These are phyloP conservation scores for Agrochola lychnidis DNA, from an alignment of 2,888 invertebrate species.

Conservation along the genomic window DNA sequence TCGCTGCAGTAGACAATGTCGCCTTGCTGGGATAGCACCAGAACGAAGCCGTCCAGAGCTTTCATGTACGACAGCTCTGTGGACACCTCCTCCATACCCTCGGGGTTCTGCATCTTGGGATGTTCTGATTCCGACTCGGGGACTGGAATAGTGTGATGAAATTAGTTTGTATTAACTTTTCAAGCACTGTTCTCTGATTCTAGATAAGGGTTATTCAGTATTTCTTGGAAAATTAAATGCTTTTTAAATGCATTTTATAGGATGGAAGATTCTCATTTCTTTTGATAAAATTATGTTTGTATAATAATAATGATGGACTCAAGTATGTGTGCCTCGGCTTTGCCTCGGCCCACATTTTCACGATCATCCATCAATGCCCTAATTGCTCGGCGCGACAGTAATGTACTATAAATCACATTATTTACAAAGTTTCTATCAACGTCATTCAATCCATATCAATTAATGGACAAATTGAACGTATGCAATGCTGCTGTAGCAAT, in stretches of 20 bases:
- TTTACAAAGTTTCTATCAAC: neutral
- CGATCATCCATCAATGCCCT: no score
- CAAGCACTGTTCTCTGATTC: neutral
- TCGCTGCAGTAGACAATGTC: slow-evolving; percentile 98
- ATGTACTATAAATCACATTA: neutral
- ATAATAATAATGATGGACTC: neutral
- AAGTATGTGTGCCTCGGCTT: no score
- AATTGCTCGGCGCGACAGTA: no score
- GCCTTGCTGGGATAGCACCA: slow-evolving; percentile 96
- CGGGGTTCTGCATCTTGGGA: slow-evolving; percentile 80
- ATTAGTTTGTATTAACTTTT: slow-evolving; percentile 2
- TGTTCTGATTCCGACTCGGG: slow-evolving; percentile 78
- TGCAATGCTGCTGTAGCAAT: slow-evolving; percentile 24
- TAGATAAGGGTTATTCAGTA: neutral
- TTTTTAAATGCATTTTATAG: neutral
- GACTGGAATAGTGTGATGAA: slow-evolving; percentile 75
- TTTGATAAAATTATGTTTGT: neutral
- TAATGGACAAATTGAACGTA: slow-evolving; percentile 29
- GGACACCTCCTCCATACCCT: slow-evolving; percentile 84
- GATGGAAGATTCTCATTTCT: neutral
- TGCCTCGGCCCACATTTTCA: no score
- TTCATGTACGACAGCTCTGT: slow-evolving; percentile 93
- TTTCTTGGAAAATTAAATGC: neutral
- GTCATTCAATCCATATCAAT: slow-evolving; percentile 28
- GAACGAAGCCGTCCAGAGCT: slow-evolving; percentile 97